Evolutionary conservation across 1,140 invertebrate species (phyloP).

Genomic region (Mamestra configurata): DNA sequence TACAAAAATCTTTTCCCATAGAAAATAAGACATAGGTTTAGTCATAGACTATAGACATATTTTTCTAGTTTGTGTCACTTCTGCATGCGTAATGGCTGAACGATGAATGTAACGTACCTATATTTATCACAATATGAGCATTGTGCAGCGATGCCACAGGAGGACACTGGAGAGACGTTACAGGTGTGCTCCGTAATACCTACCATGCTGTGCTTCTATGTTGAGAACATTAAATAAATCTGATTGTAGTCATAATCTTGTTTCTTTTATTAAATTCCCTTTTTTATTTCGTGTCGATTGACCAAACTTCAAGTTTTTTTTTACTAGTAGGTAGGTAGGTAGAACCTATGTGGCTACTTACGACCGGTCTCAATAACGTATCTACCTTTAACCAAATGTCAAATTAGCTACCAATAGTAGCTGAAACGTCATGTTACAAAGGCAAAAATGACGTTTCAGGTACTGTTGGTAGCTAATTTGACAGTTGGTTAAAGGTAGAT

Average conservation of each 20-base stretch:
- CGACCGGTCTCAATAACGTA: too few species aligned
- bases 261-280: conserved; percentile 58
- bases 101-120: conserved; percentile 14
- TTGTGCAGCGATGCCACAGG: background rate
- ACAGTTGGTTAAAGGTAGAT: too few species aligned
- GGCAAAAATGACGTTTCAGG: too few species aligned
- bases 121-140: conserved; percentile 3
- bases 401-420: too few species aligned
- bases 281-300: too few species aligned
- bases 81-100: conserved; percentile 8
- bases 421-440: too few species aligned
- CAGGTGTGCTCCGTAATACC: conserved; percentile 52
- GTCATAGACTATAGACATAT: background rate
- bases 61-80: background rate
- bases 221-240: conserved; percentile 82
- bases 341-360: too few species aligned
- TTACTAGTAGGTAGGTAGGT: too few species aligned
- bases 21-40: background rate
- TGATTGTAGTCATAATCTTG: conserved; percentile 74
- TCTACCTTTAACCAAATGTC: too few species aligned
- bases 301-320: too few species aligned
- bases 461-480: too few species aligned
- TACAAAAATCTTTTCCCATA: background rate
- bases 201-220: conserved; percentile 78
- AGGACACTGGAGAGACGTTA: background rate